Evolutionary conservation across 2,888 invertebrate genomes (phyloP), one percentile per base, ranked within the genome.

Genomic region (Leptarthrus brevirostris): DNA sequence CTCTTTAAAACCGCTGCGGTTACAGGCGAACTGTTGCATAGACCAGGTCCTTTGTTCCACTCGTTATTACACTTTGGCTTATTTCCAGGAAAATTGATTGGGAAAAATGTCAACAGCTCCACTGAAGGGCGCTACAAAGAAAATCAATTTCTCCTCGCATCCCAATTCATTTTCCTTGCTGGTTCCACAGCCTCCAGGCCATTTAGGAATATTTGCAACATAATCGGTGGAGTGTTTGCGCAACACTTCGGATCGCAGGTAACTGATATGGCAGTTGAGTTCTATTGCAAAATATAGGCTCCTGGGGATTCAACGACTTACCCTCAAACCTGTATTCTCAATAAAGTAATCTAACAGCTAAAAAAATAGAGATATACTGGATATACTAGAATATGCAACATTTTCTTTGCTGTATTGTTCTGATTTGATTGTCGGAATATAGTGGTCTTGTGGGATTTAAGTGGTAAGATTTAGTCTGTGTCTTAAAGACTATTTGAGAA

Each of bases 41-140:
- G 20, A 49, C 5, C 8, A 4, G 14, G 16, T 52, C 52, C 18
- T 52, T 18, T 22, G 20, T 52, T 18, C 52, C 3, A 1, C 20
- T 52, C 52, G 8, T 10, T 52, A 10, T 6, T 10, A 22, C 52
- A 5, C 8, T 6, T 22, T 52, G 52, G 52, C 18, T 22, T 18
- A 52, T 22, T 20, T 18, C 52, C 52, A 52, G 22, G 52, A 52
- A 52, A 52, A 52, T 52, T 52, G 52, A 52, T 20, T 52, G 52
- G 52, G 52, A 52, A 52, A 52, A 52, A 52, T 52, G 52, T 52
- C 52, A 52, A 52, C 52, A 52, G 52, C 20, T 22, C 12, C 8
- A 20, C 5, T 52, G 52, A 52, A 14, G 16, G 18, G 22, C 5
- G 52, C 52, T 52, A 18, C 52, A 52, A 18, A 52, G 52, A 20